These are phyloP conservation scores for Cirrhinus mrigala DNA, from an alignment of 2,797 vertebrate genomes.

Conservation along the genomic window DNA sequence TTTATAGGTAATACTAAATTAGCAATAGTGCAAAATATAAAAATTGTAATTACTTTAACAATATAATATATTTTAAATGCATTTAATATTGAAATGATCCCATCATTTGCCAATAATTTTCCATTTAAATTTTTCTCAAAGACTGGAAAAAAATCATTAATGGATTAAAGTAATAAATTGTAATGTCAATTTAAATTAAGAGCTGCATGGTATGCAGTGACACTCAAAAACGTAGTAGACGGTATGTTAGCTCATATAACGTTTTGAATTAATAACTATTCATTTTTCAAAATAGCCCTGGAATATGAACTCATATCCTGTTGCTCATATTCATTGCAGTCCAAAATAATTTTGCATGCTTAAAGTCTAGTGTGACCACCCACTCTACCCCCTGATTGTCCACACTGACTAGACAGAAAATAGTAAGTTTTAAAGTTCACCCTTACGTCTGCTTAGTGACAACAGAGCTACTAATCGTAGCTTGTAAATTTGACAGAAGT, in stretches of 20 bases:
- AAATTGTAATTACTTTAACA: too few relatives aligned
- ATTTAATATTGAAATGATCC: not conserved
- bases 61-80: not conserved
- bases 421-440: slow-evolving; percentile 30
- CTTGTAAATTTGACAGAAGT: not conserved
- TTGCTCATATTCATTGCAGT: slow-evolving; percentile 30
- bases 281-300: slow-evolving; percentile 17
- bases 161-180: not conserved
- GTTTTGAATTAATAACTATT: not conserved
- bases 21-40: not conserved
- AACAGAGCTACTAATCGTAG: slow-evolving; percentile 6
- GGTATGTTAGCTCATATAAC: not conserved
- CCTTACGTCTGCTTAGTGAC: slow-evolving; percentile 28
- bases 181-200: not conserved
- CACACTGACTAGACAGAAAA: slow-evolving; percentile 27
- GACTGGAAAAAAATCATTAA: not conserved
- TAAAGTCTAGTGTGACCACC: slow-evolving; percentile 22
- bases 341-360: slow-evolving; percentile 9
- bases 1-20: not conserved
- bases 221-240: not conserved
- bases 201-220: not conserved
- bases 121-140: not conserved
- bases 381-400: not conserved
- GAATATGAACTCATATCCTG: slow-evolving; percentile 19
- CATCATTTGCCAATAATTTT: not conserved